These are phyloP conservation scores for Arion vulgaris DNA, from an alignment of 1,140 invertebrate species.

Conservation along the genomic window DNA sequence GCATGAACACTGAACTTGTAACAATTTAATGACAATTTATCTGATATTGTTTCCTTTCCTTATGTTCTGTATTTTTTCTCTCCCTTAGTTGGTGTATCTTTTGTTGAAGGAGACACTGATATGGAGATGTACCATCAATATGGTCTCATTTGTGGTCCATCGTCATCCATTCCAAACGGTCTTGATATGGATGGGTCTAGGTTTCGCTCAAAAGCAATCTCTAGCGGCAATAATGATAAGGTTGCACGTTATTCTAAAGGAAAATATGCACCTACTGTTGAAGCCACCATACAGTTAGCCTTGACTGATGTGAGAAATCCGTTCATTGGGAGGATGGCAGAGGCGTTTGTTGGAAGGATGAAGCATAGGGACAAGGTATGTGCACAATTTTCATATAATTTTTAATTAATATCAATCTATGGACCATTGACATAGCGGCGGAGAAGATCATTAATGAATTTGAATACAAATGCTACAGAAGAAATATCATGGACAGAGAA, in stretches of 20 bases:
- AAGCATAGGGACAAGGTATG: slow-evolving; percentile 14
- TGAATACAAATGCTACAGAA: too few relatives aligned
- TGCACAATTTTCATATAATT: not conserved
- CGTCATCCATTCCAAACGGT: not conserved
- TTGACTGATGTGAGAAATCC: slow-evolving; percentile 30
- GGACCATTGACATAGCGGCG: too few relatives aligned
- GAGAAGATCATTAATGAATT: too few relatives aligned
- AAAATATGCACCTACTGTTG: slow-evolving; percentile 7
- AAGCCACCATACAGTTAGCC: slow-evolving; percentile 34
- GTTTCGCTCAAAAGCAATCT: not conserved
- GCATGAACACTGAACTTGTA: too few relatives aligned
- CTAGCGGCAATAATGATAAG: not conserved
- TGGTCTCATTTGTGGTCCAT: not conserved
- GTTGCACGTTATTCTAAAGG: not conserved
- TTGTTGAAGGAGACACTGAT: not conserved
- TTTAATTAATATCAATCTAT: too few relatives aligned
- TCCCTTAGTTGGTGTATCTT: too few relatives aligned
- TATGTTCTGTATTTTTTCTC: too few relatives aligned
- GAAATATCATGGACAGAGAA: too few relatives aligned
- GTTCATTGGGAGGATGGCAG: slow-evolving; percentile 1
- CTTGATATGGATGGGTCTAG: slow-evolving; percentile 35
- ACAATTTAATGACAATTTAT: too few relatives aligned
- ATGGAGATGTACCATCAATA: not conserved
- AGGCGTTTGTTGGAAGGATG: not conserved
- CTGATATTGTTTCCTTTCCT: too few relatives aligned